phyloP scores from a whole-genome alignment of 2,113 vertebrate species.

The Perca flavescens region DNA sequence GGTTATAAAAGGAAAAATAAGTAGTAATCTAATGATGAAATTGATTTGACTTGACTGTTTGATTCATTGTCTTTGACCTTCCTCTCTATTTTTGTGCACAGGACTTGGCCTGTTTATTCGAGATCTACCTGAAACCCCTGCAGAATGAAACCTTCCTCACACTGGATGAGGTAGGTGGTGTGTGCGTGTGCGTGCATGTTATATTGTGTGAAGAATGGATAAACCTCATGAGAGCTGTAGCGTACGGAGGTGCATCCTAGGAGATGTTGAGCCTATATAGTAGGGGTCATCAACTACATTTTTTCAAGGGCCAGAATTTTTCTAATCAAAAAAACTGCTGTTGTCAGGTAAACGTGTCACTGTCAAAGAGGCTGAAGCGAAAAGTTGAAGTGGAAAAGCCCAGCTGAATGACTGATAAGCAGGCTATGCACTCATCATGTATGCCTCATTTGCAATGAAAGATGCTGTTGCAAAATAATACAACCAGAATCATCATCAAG shows the following conservation, averaged over 20 bases:
- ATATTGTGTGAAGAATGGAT: slow-evolving; percentile 43
- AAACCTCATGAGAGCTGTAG: background rate
- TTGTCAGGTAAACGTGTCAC: too few relatives aligned
- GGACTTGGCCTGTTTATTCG: slow-evolving; percentile 95
- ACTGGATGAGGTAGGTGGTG: slow-evolving; percentile 92
- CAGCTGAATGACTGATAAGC: too few relatives aligned
- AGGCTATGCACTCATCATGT: too few relatives aligned
- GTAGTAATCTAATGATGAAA: slow-evolving; percentile 29
- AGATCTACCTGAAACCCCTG: slow-evolving; percentile 95
- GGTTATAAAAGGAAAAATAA: slow-evolving; percentile 44
- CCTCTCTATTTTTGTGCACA: slow-evolving; percentile 57
- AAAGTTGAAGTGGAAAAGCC: too few relatives aligned
- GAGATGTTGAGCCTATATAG: background rate
- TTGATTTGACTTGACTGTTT: slow-evolving; percentile 7
- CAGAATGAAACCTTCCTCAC: slow-evolving; percentile 96
- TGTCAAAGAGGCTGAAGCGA: too few relatives aligned
- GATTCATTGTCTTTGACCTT: slow-evolving; percentile 37
- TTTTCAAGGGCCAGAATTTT: too few relatives aligned
- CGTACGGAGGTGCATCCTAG: background rate
- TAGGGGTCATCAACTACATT: too few relatives aligned
- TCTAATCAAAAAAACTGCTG: too few relatives aligned
- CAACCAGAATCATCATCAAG: too few relatives aligned
- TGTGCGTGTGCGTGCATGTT: background rate
- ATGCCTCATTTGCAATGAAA: too few relatives aligned
- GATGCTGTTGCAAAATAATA: too few relatives aligned